Conservation (phyloP, 2,888 invertebrate genomes). For the Caenorhabditis sp. region DNA sequence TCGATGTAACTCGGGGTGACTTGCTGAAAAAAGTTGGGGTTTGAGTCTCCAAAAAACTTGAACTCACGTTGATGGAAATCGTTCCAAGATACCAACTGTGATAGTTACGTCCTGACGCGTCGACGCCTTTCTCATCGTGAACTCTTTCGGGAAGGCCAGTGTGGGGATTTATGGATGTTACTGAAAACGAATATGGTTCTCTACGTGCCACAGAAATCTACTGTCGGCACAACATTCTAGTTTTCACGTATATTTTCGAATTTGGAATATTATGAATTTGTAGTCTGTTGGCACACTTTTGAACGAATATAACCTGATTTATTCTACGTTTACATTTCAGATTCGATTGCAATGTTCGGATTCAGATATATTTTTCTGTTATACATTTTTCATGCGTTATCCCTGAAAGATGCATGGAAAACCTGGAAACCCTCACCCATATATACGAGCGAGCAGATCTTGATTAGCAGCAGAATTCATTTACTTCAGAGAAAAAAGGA, state of each 20-base stretch:
- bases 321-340: too few relatives aligned
- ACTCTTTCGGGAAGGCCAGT: slow-evolving; percentile 51
- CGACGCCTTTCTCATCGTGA: slow-evolving; percentile 60
- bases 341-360: too few relatives aligned
- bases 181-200: not conserved
- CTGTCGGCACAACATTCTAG: too few relatives aligned
- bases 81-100: slow-evolving; percentile 67
- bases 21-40: slow-evolving; percentile 45
- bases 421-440: too few relatives aligned
- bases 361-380: too few relatives aligned
- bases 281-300: too few relatives aligned
- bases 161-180: not conserved
- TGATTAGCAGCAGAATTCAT: slow-evolving; percentile 60
- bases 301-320: too few relatives aligned
- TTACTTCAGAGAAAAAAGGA: slow-evolving; percentile 14
- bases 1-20: slow-evolving; percentile 58
- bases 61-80: slow-evolving; percentile 49
- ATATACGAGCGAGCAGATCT: slow-evolving; percentile 27
- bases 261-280: too few relatives aligned
- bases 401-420: too few relatives aligned
- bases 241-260: too few relatives aligned
- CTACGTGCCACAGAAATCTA: not conserved
- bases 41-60: too few relatives aligned
- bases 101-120: slow-evolving; percentile 35
- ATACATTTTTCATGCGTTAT: too few relatives aligned